Percentiles rank a stretch among this genome's conserved stretches.
Evolutionary conservation across 2,113 vertebrate species (phyloP).

Genomic region (Seriola aureovittata): DNA sequence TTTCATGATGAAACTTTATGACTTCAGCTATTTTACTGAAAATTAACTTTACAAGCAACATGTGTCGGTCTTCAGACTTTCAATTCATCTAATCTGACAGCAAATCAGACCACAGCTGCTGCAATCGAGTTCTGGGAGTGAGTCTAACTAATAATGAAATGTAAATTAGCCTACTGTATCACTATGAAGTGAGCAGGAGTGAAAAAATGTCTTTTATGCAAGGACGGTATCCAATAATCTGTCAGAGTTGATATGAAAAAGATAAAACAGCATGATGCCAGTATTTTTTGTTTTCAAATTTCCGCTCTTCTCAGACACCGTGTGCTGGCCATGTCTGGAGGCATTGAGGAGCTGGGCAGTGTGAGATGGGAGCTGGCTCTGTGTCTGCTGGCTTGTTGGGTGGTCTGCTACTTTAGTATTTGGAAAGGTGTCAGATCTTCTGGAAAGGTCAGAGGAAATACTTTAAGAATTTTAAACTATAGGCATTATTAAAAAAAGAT

Average conservation of each 20-base stretch:
- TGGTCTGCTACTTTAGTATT: conserved; percentile 92
- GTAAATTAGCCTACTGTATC: too few species aligned
- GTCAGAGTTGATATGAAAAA: too few species aligned
- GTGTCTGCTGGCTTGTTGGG: conserved; percentile 89
- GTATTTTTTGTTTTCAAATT: background rate
- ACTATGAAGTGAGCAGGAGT: too few species aligned
- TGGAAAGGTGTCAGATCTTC: conserved; percentile 93
- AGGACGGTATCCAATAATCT: too few species aligned
- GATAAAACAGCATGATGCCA: too few species aligned
- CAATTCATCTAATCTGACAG: conserved; percentile 2
- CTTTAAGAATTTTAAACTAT: too few species aligned
- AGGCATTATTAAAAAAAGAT: too few species aligned
- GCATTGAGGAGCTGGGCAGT: conserved; percentile 89
- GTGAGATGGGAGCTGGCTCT: conserved; percentile 91
- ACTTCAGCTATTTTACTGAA: conserved; percentile 80
- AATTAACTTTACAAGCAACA: too few species aligned
- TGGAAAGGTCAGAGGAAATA: conserved; percentile 86
- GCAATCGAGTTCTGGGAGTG: conserved; percentile 78
- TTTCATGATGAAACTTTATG: conserved; percentile 84
- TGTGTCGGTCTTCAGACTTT: background rate
- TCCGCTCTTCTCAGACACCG: conserved; percentile 78
- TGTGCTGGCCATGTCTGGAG: conserved; percentile 87
- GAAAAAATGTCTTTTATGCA: too few species aligned
- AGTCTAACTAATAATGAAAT: background rate
- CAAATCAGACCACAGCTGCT: conserved; percentile 46